Conservation (phyloP, 2,113 vertebrate species). For the Amazona guildingii region DNA sequence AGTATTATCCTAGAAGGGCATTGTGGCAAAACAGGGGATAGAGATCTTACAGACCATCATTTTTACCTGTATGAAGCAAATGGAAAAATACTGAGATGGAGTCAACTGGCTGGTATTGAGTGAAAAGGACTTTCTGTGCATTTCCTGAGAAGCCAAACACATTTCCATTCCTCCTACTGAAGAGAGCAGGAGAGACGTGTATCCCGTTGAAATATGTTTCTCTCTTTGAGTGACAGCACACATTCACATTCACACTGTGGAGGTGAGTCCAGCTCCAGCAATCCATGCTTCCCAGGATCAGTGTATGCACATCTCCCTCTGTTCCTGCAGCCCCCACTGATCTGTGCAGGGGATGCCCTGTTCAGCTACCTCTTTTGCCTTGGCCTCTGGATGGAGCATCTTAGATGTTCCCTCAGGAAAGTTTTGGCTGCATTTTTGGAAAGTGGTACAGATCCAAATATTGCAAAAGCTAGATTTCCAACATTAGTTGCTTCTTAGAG, state of each 20-base stretch:
- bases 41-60: background rate
- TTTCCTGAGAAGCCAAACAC: background rate
- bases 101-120: background rate
- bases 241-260: accelerated
- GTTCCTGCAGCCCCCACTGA: accelerated
- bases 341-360: background rate
- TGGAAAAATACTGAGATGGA: background rate
- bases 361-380: background rate
- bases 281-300: background rate
- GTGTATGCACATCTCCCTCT: accelerated
- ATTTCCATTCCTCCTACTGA: background rate
- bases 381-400: background rate
- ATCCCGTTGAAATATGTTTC: background rate
- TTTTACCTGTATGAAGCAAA: background rate
- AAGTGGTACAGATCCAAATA: background rate
- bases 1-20: background rate
- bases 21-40: background rate
- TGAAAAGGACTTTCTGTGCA: background rate
- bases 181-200: background rate
- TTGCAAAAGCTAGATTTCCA: background rate
- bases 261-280: background rate
- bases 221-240: background rate
- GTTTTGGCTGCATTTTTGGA: background rate
- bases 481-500: background rate
- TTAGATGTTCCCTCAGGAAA: background rate